phyloP scores from a whole-genome alignment of 1,140 invertebrate genomes.

The Dreissena polymorpha region DNA sequence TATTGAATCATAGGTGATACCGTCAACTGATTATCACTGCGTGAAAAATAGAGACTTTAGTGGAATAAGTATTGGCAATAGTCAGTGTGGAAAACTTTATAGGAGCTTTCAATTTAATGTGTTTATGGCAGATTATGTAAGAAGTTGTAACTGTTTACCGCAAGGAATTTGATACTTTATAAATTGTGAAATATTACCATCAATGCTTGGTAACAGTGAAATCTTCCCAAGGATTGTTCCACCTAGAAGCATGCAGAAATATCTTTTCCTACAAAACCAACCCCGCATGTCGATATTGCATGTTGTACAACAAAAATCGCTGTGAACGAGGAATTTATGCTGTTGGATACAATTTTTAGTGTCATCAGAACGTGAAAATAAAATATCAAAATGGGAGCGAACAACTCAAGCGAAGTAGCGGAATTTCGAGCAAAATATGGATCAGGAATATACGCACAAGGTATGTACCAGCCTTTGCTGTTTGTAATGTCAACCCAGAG shows the following conservation, averaged over 20 bases:
- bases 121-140: too few relatives aligned
- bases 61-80: neutral
- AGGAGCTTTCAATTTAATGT: too few relatives aligned
- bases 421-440: slow-evolving; percentile 50
- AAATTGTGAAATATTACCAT: too few relatives aligned
- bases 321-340: too few relatives aligned
- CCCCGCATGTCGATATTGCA: too few relatives aligned
- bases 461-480: slow-evolving; percentile 36
- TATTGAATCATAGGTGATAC: neutral
- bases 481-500: slow-evolving; percentile 25
- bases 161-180: too few relatives aligned
- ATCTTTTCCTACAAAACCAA: too few relatives aligned
- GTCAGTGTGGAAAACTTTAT: neutral
- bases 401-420: slow-evolving; percentile 39
- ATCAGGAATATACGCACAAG: slow-evolving; percentile 20
- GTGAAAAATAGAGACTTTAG: neutral
- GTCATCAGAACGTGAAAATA: slow-evolving; percentile 6
- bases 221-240: too few relatives aligned
- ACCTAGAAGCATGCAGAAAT: too few relatives aligned
- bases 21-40: neutral
- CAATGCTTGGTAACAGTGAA: too few relatives aligned
- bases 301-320: too few relatives aligned
- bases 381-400: slow-evolving; percentile 39
- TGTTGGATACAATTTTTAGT: slow-evolving; percentile 23
- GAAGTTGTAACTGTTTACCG: too few relatives aligned